Base-by-base conservation (phyloP, 2,113 vertebrate genomes). In the Pollimyrus isidori region DNA sequence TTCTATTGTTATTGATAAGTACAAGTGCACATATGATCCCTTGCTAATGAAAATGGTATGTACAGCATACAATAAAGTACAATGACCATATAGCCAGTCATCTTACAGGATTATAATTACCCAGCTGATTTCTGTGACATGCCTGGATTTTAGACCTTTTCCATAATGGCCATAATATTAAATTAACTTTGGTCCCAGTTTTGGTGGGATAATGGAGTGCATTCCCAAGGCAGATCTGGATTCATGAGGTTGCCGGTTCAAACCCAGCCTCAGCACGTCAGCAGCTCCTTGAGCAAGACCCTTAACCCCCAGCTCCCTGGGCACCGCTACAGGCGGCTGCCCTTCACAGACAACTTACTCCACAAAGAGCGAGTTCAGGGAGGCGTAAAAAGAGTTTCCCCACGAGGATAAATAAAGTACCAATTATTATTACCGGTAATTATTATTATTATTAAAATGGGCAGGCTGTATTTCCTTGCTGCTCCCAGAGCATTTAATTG, bases 11-110 rank as follows among this genome's bases (percentile, higher is more conserved):
- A 52, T 15, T 86, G 26, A 56, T 53, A 86, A 86, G 45, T 86
- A 17, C 4, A 90, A 7, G 86, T 0, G 50, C 89, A 80, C 85
- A 92, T 93, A 92, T 86, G 82, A 90, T 93, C 89, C 92, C 92
- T 53, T 39, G 1, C 6, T 87, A 56, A 87, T 83, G 89, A 87
- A 88, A 39, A 87, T 83, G 89, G 84, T 80, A 91, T 69, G 21
- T 35, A 35, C 19, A 53, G n/a, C 48, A 86, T 56, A 7, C 13
- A 39, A 6, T 52, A 15, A 6, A 87, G 30, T 35, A 35, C 49
- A 53, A 39, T 49, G 35, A 39, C 4, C 45, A 86, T 86, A 48
- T 86, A 50, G 45, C 23, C 45, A 17, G 83, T n/a, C 9, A 49
- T n/a, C 45, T n/a, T 48, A 26, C 46, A 30, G 7, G 46, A 50